Evolutionary conservation across 23 tunicate species (phyloP), one percentile per base, ranked within the genome.

Genomic region (Oikopleura albicans): DNA sequence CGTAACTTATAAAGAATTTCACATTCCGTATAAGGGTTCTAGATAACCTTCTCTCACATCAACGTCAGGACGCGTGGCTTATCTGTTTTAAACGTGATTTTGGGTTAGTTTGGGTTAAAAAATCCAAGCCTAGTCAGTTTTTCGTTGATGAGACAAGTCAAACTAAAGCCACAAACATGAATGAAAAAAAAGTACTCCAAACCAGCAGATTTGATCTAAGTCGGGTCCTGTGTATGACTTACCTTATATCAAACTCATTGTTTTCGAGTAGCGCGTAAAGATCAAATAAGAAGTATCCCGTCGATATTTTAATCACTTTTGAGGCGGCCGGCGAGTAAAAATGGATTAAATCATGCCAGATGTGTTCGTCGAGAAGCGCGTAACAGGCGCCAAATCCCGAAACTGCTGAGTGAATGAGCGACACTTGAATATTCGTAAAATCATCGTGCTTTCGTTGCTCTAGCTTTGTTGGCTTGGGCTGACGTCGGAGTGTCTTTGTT

Each of bases 291-390:
- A 71, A 71, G 37, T 71, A 71, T 16, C 79, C 79, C 33, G 79
- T 71, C 34, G 34, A 12, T 2, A 71, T 16, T 37, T 71, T 71
- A 2, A 71, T 29, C 4, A 71, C 35, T 4, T 16, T 27, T 16
- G 79, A 71, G 27, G 37, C 79, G 31, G 35, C 2, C 34, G 79
- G 79, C 28, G 34, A 12, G 37, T 71, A 71, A 31, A 22, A 71
- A 71, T 71, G 33, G 35, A 71, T 71, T 37, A 71, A 29, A 31
- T 71, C 79, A 71, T 71, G 37, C 79, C 79, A 71, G 31, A 71
- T 71, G 2, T 27, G 36, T 2, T 34, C 37, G 2, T 71, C 79
- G 4, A 29, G 2, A 4, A 71, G 37, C 34, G 79, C 79, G 35
- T 12, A 29, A 29, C 33, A 71, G 4, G 79, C 33, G 37, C 79